Conservation (phyloP, 1,140 invertebrate genomes). For the Colletes latitarsis region DNA sequence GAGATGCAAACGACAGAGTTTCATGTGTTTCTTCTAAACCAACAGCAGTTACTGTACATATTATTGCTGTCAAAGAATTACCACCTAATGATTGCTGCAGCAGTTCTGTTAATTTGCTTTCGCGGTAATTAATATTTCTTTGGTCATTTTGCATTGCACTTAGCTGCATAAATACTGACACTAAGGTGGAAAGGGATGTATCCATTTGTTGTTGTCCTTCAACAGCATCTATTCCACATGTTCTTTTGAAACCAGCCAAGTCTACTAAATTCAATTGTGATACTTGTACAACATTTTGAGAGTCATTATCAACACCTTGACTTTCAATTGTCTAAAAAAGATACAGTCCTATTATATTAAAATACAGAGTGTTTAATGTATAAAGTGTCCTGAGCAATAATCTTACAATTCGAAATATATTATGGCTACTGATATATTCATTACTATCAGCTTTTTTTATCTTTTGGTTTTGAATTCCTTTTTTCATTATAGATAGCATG, state of each 20-base stretch:
- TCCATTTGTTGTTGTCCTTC: conserved; percentile 92
- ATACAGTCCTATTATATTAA: conserved; percentile 22
- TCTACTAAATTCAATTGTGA: conserved; percentile 92
- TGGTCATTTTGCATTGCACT: conserved; percentile 81
- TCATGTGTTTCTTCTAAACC: conserved; percentile 87
- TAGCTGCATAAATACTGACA: conserved; percentile 89
- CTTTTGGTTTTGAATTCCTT: conserved; percentile 86
- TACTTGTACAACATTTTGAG: conserved; percentile 72
- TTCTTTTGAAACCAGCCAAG: conserved; percentile 91
- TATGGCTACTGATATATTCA: conserved; percentile 89
- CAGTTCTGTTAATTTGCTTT: conserved; percentile 92
- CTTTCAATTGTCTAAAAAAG: conserved; percentile 61
- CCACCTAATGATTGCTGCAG: conserved; percentile 92
- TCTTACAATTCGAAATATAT: conserved; percentile 86
- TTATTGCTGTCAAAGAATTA: conserved; percentile 92
- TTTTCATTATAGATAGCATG: conserved; percentile 84
- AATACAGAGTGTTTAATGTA: conserved; percentile 29
- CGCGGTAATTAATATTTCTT: conserved; percentile 87
- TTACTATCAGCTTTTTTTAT: conserved; percentile 90
- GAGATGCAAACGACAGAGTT: conserved; percentile 85
- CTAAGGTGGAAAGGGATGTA: conserved; percentile 86
- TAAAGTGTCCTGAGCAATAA: conserved; percentile 45
- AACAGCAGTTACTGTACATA: conserved; percentile 89
- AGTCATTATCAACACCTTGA: conserved; percentile 23
- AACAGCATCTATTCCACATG: conserved; percentile 73